Evolutionary conservation across 2,797 vertebrate species (phyloP).

Genomic region (Acipenser ruthenus): DNA sequence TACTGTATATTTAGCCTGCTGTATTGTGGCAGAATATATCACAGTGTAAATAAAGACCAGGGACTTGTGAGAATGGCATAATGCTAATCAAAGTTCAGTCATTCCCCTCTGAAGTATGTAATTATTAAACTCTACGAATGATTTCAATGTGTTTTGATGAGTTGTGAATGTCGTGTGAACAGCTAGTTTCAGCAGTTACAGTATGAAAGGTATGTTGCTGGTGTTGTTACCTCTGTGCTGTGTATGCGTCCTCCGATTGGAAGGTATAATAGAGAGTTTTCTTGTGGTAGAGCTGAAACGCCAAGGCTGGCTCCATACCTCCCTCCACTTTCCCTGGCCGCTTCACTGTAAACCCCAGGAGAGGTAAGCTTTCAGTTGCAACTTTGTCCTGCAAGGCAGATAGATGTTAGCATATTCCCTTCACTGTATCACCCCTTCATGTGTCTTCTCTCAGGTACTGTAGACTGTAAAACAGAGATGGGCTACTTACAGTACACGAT

Average conservation of each 20-base stretch:
- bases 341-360: constrained; percentile 87
- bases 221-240: constrained; percentile 78
- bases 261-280: constrained; percentile 90
- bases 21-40: too few species aligned
- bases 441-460: too few species aligned
- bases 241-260: constrained; percentile 75
- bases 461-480: too few species aligned
- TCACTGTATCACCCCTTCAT: too few species aligned
- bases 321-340: constrained; percentile 64
- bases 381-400: constrained; percentile 74
- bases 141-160: too few species aligned
- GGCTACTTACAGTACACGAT: too few species aligned
- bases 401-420: background rate
- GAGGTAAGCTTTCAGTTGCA: constrained; percentile 83
- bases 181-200: too few species aligned
- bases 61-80: background rate
- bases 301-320: constrained; percentile 51
- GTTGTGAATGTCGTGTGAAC: too few species aligned
- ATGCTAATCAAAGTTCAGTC: background rate
- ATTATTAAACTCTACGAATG: too few species aligned
- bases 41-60: background rate
- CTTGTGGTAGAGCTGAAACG: constrained; percentile 96
- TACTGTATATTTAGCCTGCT: too few species aligned
- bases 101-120: too few species aligned
- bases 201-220: too few species aligned